Evolutionary conservation across 2,888 invertebrate genomes (phyloP).

Genomic region (Netelia melanura): DNA sequence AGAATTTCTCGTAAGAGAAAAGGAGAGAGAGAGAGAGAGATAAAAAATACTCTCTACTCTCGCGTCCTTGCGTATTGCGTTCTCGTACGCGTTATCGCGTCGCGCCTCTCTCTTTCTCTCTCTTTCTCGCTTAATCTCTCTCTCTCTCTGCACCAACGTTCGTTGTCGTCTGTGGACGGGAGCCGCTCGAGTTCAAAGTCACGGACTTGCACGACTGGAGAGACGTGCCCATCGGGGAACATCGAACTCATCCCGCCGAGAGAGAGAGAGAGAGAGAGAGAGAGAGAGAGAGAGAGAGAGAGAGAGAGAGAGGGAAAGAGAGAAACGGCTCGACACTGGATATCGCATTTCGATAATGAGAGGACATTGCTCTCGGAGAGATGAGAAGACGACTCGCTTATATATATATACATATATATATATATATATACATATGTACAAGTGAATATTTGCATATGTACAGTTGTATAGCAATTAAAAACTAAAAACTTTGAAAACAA

Average conservation of each 20-base stretch:
- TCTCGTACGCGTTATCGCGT: constrained; percentile 59
- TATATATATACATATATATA: no score
- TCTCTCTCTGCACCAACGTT: constrained; percentile 32
- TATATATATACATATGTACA: no score
- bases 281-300: constrained; percentile 4
- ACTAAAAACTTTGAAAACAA: background rate
- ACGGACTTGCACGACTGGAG: constrained; percentile 64
- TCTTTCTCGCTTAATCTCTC: constrained; percentile 10
- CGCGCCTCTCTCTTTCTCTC: constrained; percentile 25
- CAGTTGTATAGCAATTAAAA: no score
- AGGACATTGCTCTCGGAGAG: constrained; percentile 67
- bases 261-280: constrained; percentile 20
- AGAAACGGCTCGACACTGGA: constrained; percentile 55
- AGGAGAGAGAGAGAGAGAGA: constrained; percentile 27
- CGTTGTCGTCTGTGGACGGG: constrained; percentile 39
- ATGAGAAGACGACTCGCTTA: background rate
- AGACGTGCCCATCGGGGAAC: constrained; percentile 64
- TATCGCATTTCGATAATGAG: constrained; percentile 72
- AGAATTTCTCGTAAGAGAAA: constrained; percentile 59
- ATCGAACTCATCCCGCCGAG: constrained; percentile 40
- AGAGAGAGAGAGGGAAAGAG: constrained; percentile 13
- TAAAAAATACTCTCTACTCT: constrained; percentile 21
- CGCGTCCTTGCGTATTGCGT: constrained; percentile 71
- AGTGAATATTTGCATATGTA: no score
- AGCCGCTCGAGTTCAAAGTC: constrained; percentile 75